Evolutionary conservation across 2,797 vertebrate species (phyloP).

Genomic region (Neopelma chrysocephalum): DNA sequence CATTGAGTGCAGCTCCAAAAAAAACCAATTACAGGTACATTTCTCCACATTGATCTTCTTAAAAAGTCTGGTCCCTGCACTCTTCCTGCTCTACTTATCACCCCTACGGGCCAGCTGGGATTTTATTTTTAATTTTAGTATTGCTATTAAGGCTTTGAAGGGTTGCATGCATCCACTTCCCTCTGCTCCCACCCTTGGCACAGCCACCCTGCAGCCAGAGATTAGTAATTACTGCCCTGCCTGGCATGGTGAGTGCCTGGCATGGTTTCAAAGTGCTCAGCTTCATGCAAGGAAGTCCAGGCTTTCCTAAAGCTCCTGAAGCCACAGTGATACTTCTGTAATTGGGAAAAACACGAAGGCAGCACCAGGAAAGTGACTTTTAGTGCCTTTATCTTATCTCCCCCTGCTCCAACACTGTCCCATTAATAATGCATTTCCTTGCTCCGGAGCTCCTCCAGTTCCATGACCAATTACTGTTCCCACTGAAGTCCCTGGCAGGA

Average conservation of each 20-base stretch:
- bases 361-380: neutral
- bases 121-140: neutral
- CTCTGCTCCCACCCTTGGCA: neutral
- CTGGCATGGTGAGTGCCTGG: neutral
- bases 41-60: neutral
- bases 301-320: neutral
- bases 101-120: neutral
- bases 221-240: neutral
- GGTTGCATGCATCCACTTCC: neutral
- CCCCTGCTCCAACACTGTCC: neutral
- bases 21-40: neutral
- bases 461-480: constrained; percentile 21
- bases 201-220: neutral
- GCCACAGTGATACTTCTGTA: neutral
- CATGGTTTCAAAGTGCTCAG: neutral
- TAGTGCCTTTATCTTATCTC: neutral
- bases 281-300: neutral
- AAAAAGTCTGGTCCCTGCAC: neutral
- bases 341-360: neutral
- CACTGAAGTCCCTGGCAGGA: neutral
- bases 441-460: neutral
- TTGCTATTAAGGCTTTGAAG: neutral
- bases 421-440: constrained; percentile 44
- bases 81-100: neutral
- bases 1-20: neutral